Evolutionary conservation across 1,140 invertebrate species (phyloP).

Genomic region (Heliconius melpomene): DNA sequence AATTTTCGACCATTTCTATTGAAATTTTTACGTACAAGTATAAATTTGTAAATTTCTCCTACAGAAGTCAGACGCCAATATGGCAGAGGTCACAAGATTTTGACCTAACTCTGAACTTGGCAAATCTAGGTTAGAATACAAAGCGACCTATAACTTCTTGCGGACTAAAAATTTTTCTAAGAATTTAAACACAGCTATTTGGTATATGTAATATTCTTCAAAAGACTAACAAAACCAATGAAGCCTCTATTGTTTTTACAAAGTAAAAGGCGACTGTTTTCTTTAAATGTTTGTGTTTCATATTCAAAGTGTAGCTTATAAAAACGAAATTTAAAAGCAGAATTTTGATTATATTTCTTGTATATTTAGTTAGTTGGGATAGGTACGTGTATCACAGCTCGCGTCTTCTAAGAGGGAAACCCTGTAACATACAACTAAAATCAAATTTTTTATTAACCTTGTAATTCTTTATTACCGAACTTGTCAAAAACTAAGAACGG

Average conservation of each 20-base stretch:
- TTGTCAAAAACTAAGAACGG: no score
- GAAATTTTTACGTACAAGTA: neutral
- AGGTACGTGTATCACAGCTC: no score
- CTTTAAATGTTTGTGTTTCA: neutral
- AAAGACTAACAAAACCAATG: conserved; percentile 15
- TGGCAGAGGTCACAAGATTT: conserved; percentile 34
- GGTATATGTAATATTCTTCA: conserved; percentile 6
- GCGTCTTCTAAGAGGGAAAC: no score
- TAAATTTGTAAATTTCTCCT: conserved; percentile 2
- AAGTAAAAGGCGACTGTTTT: conserved; percentile 9
- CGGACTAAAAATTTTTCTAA: conserved; percentile 7
- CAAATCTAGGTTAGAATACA: conserved; percentile 40
- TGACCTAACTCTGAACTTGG: conserved; percentile 31
- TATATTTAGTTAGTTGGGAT: neutral
- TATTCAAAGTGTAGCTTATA: neutral
- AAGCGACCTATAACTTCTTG: conserved; percentile 22
- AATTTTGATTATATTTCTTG: neutral
- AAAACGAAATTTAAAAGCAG: neutral
- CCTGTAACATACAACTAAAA: no score
- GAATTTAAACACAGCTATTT: conserved; percentile 24
- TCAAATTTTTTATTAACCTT: no score
- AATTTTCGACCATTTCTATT: neutral
- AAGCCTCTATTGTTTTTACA: conserved; percentile 13
- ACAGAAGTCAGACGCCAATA: conserved; percentile 33
- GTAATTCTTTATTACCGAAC: no score